Conservation (phyloP, 2,888 invertebrate species). For the Sinhomidia bicolor region DNA sequence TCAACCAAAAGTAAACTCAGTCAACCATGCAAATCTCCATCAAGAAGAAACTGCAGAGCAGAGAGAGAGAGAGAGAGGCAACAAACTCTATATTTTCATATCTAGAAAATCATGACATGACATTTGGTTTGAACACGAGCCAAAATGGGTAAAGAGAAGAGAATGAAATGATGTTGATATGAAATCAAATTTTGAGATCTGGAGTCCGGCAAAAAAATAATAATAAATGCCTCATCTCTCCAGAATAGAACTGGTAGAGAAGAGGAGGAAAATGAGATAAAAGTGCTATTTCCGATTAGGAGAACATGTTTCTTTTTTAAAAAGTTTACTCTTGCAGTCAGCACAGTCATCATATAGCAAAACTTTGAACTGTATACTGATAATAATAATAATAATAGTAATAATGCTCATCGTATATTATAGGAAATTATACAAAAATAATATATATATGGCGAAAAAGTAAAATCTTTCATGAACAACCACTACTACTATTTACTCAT, state of each 20-base stretch:
- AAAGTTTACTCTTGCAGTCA: neutral
- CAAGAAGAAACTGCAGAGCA: slow-evolving; percentile 45
- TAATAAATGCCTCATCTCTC: slow-evolving; percentile 61
- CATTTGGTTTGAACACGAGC: slow-evolving; percentile 74
- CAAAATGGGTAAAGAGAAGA: slow-evolving; percentile 59
- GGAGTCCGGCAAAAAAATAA: slow-evolving; percentile 65
- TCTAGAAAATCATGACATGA: slow-evolving; percentile 68
- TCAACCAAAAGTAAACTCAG: slow-evolving; percentile 68
- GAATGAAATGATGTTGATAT: slow-evolving; percentile 68
- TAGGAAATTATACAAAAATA: neutral
- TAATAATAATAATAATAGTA: too few relatives aligned
- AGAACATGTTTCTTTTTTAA: slow-evolving; percentile 61
- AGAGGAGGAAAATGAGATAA: slow-evolving; percentile 49
- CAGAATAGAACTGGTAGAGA: neutral
- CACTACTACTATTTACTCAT: too few relatives aligned
- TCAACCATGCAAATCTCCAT: slow-evolving; percentile 73
- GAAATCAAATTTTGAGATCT: slow-evolving; percentile 71
- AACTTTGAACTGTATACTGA: neutral
- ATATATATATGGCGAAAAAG: slow-evolving; percentile 45
- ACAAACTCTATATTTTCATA: slow-evolving; percentile 62
- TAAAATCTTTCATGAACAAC: slow-evolving; percentile 3
- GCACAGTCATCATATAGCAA: too few relatives aligned
- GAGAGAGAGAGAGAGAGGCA: too few relatives aligned
- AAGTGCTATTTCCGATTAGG: slow-evolving; percentile 68
- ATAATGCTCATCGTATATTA: neutral